phyloP scores from a whole-genome alignment of 2,797 vertebrate genomes.

The Scolopax rusticola region DNA sequence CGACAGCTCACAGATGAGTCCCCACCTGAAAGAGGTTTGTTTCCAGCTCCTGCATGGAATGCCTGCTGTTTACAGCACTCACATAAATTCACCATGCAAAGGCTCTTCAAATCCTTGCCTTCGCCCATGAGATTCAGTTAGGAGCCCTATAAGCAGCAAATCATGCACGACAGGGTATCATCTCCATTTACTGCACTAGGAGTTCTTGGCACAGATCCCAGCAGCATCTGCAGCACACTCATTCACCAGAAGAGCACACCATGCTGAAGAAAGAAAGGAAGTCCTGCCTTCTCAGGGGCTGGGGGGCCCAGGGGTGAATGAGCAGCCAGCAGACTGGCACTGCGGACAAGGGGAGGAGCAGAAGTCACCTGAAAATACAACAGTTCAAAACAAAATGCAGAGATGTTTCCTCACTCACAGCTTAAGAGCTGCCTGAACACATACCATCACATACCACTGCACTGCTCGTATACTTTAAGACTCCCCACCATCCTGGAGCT shows the following conservation, averaged over 20 bases:
- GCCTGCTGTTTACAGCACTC: neutral
- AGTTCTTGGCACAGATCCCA: neutral
- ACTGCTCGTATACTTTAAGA: neutral
- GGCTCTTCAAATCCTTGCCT: neutral
- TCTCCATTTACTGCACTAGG: accelerated
- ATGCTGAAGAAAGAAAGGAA: slow-evolving; percentile 44
- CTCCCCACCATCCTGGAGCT: neutral
- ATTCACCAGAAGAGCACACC: neutral
- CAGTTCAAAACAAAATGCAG: slow-evolving; percentile 2
- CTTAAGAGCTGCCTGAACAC: neutral
- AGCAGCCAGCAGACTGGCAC: slow-evolving; percentile 8
- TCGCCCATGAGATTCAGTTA: neutral
- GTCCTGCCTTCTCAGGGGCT: slow-evolving; percentile 54
- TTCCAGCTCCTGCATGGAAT: neutral
- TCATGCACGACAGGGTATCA: neutral
- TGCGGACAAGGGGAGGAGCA: neutral
- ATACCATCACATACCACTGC: neutral
- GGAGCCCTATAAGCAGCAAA: neutral
- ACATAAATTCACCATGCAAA: neutral
- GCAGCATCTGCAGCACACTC: neutral
- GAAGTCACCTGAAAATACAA: slow-evolving; percentile 38
- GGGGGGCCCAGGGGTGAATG: neutral
- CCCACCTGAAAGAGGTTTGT: neutral
- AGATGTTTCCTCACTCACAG: neutral
- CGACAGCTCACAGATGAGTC: neutral